Evolutionary conservation across 2,797 vertebrate genomes (phyloP).

Genomic region (Setipinna tenuifilis): DNA sequence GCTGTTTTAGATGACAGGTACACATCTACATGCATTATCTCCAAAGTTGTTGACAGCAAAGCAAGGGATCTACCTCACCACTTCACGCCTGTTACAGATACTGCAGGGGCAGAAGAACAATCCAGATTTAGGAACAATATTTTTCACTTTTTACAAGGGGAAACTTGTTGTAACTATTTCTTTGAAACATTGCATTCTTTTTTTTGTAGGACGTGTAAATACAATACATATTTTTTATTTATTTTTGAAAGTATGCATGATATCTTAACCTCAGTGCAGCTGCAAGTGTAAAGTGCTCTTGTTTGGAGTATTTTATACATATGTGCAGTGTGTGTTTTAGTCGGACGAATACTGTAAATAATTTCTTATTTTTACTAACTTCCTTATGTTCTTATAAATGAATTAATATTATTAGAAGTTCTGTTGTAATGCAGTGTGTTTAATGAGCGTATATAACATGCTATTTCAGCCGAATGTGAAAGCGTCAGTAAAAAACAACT

Average conservation of each 20-base stretch:
- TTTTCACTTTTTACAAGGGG: slow-evolving; percentile 14
- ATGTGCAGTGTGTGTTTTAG: slow-evolving; percentile 55
- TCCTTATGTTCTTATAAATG: neutral
- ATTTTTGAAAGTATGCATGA: slow-evolving; percentile 60
- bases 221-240: slow-evolving; percentile 54
- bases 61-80: slow-evolving; percentile 67
- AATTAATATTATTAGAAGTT: neutral
- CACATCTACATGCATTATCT: neutral
- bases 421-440: slow-evolving; percentile 5
- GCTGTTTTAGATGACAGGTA: neutral
- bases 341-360: slow-evolving; percentile 39
- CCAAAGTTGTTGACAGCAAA: slow-evolving; percentile 44
- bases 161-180: slow-evolving; percentile 1
- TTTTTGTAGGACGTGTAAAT: slow-evolving; percentile 24
- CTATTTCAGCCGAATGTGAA: slow-evolving; percentile 13
- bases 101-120: neutral
- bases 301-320: slow-evolving; percentile 54
- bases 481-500: neutral
- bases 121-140: neutral
- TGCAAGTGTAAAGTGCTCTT: slow-evolving; percentile 43
- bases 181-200: slow-evolving; percentile 18
- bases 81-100: slow-evolving; percentile 8
- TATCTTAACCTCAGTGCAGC: slow-evolving; percentile 18
- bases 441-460: neutral
- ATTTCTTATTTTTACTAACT: slow-evolving; percentile 52